Conservation (phyloP, 2,888 invertebrate genomes). For the Nomada ferruginata region DNA sequence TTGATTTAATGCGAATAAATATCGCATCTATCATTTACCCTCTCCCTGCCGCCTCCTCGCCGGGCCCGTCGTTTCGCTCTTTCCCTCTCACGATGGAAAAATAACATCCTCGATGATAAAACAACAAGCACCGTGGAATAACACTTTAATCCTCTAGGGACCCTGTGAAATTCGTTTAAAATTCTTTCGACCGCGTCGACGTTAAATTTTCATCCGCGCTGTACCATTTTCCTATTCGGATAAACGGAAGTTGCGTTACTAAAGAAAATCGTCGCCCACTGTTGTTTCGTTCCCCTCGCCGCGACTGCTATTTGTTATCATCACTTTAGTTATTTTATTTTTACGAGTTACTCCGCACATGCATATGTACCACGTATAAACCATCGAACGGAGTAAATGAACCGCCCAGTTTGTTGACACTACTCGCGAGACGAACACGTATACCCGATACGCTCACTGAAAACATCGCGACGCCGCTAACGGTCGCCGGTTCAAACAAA, state of each 20-base stretch:
- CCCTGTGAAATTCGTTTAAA: slow-evolving; percentile 9
- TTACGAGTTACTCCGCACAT: neutral
- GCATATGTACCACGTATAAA: neutral
- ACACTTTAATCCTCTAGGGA: neutral
- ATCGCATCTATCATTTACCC: slow-evolving; percentile 45
- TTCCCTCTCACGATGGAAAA: slow-evolving; percentile 23
- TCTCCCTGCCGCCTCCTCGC: neutral
- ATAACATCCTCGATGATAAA: slow-evolving; percentile 34
- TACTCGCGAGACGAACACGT: slow-evolving; percentile 33
- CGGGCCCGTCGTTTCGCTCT: neutral
- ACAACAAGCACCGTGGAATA: slow-evolving; percentile 23
- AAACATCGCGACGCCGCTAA: slow-evolving; percentile 44
- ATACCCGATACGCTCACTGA: slow-evolving; percentile 35
- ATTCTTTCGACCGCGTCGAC: neutral
- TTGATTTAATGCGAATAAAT: slow-evolving; percentile 57
- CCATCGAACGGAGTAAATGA: slow-evolving; percentile 20
- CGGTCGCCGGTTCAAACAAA: slow-evolving; percentile 51
- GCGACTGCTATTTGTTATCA: too few species aligned
- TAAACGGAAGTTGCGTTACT: too few species aligned
- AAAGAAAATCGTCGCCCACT: too few species aligned
- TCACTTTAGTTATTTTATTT: neutral
- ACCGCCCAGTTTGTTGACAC: slow-evolving; percentile 63
- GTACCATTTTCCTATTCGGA: neutral
- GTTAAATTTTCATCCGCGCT: neutral
- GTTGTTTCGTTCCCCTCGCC: neutral